Conservation (phyloP, 2,113 vertebrate species). For the Bufo bufo region DNA sequence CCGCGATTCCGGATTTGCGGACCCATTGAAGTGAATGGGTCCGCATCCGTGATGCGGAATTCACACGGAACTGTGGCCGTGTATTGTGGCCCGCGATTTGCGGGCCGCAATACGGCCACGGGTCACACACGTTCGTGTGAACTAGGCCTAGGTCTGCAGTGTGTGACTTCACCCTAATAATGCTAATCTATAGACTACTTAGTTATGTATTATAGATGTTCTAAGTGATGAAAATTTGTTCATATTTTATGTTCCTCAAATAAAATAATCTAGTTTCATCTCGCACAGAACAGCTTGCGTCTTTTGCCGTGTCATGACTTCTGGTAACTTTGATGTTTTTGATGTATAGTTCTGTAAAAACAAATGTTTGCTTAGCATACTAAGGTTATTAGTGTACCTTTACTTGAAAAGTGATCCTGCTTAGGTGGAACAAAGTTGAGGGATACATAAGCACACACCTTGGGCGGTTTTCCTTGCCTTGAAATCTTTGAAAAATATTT, state of each 20-base stretch:
- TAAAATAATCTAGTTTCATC: background rate
- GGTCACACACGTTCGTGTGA: too few relatives aligned
- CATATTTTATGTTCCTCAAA: background rate
- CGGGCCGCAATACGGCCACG: too few relatives aligned
- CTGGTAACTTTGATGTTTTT: constrained; percentile 36
- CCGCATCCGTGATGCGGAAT: too few relatives aligned
- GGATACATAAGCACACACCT: constrained; percentile 13
- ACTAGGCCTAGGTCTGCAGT: too few relatives aligned
- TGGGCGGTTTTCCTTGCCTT: background rate
- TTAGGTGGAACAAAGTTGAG: constrained; percentile 6
- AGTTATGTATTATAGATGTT: background rate
- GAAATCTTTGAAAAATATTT: constrained; percentile 11
- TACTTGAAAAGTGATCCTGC: constrained; percentile 1
- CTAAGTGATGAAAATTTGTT: background rate
- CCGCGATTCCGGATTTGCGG: too few relatives aligned
- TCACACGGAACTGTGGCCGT: too few relatives aligned
- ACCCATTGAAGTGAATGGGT: too few relatives aligned
- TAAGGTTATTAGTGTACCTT: background rate
- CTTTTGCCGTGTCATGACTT: background rate
- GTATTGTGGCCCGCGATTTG: too few relatives aligned
- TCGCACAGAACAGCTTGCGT: background rate
- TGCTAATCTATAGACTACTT: too few relatives aligned
- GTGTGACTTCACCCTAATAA: too few relatives aligned
- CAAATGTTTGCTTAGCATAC: constrained; percentile 34
- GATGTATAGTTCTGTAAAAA: constrained; percentile 17